These are phyloP conservation scores for Anthoscopus minutus DNA, from an alignment of 2,113 vertebrate genomes.

Conservation along the genomic window DNA sequence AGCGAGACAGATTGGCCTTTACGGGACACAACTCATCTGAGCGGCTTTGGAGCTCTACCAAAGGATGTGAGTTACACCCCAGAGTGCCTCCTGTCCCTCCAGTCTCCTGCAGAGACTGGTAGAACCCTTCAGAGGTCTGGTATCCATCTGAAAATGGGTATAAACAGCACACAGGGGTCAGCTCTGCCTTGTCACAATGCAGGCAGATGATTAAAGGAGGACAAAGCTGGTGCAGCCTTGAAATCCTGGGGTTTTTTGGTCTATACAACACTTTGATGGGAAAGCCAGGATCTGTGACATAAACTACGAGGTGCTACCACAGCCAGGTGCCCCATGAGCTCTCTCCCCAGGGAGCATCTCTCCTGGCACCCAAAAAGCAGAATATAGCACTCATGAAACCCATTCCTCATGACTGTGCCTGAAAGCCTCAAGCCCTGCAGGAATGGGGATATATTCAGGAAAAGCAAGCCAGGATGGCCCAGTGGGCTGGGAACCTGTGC, in stretches of 20 bases:
- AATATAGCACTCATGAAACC: neutral
- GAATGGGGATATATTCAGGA: neutral
- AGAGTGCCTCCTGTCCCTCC: neutral
- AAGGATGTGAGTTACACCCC: neutral
- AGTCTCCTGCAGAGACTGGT: neutral
- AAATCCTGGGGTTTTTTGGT: neutral
- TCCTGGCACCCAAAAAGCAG: neutral
- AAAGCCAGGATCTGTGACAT: neutral
- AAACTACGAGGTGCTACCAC: neutral
- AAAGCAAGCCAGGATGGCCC: neutral
- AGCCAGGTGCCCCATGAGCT: accelerated
- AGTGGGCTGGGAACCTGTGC: neutral
- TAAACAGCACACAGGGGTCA: accelerated
- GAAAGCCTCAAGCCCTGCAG: neutral
- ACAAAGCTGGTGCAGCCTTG: neutral
- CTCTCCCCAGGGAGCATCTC: neutral
- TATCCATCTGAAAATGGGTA: neutral
- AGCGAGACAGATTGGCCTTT: neutral
- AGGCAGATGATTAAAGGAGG: neutral
- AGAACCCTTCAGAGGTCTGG: neutral
- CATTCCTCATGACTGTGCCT: neutral
- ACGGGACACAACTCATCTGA: neutral
- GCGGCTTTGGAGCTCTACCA: neutral
- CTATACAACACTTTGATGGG: accelerated
- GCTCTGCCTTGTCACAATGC: accelerated